Evolutionary conservation across 2,797 vertebrate genomes (phyloP), one percentile per base, ranked within the genome.

Genomic region (Acestrorhynchus altus): DNA sequence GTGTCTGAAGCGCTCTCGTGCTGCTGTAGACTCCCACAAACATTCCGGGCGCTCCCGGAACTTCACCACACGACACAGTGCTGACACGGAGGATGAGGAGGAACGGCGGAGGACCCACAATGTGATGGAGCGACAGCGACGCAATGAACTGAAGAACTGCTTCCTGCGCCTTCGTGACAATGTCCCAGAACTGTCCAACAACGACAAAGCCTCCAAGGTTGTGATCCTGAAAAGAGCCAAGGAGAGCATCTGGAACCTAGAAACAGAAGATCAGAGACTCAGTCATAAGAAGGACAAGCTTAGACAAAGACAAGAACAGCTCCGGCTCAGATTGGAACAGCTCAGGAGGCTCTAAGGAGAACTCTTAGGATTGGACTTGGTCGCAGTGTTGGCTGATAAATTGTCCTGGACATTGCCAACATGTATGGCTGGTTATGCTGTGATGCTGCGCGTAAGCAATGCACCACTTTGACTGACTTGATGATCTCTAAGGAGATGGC

Each of bases 201-300:
- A 95, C 4, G 92, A 94, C 89, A 94, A 94, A 77, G 94, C 94
- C 0, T 94, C 94, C 54, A 95, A 95, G 83, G 94, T 95, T 61
- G 89, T 94, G 60, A 95, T 95, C 78, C 87, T 95, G 71, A 94
- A 93, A 87, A 93, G 92, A 70, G 94, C 94, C 0, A 80, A 90
- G 1, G 94, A 95, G 72, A 91, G 91, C 83, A 93, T 94, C 85
- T 86, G 87, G 16, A 70, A 84, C 74, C 84, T 95, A 79, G 92
- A 94, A 82, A 79, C 72, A 0, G 82, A 92, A 22, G 52, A 76
- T 16, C 89, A 85, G 71, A 77, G 86, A 44, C 90, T 94, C 16
- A 72, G 83, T 1, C 10, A 76, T n/a, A 88, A 81, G 72, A 85
- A 52, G 12, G 88, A 93, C 76, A 86, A 78, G 52, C 92, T 94